phyloP scores from a whole-genome alignment of 2,888 invertebrate genomes.

The Coelopa pilipes region DNA sequence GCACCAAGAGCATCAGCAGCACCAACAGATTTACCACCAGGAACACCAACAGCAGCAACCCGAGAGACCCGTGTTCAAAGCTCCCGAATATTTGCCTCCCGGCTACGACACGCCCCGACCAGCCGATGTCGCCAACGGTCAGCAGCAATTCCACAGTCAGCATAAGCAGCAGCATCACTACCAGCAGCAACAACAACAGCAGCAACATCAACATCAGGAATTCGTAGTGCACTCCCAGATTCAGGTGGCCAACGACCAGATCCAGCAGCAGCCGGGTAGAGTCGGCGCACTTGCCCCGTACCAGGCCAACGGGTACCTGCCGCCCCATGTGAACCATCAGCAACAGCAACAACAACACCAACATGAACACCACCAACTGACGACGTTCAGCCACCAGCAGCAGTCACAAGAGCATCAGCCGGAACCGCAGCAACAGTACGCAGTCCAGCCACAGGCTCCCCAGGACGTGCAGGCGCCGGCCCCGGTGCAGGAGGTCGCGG shows the following conservation, averaged over 20 bases:
- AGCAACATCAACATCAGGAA: constrained; percentile 37
- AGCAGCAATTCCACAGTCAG: constrained; percentile 48
- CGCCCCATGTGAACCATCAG: neutral
- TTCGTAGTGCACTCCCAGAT: constrained; percentile 42
- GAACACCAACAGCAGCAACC: constrained; percentile 2
- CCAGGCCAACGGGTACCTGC: too few species aligned
- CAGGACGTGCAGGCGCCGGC: neutral
- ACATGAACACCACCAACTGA: neutral
- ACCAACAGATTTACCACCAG: neutral
- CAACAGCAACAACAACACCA: constrained; percentile 27
- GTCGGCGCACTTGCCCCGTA: too few species aligned
- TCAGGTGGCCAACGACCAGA: constrained; percentile 25
- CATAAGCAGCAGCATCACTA: constrained; percentile 30
- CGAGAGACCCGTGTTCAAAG: neutral
- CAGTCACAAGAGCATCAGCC: constrained; percentile 32
- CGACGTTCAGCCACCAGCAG: constrained; percentile 17
- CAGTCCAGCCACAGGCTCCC: constrained; percentile 17
- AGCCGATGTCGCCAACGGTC: constrained; percentile 13
- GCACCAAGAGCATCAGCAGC: neutral
- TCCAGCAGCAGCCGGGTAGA: too few species aligned
- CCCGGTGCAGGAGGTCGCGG: neutral
- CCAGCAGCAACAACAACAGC: constrained; percentile 48
- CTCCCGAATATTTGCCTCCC: constrained; percentile 38
- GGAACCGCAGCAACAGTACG: constrained; percentile 1
- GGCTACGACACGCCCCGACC: constrained; percentile 49